phyloP scores from a whole-genome alignment of 2,113 vertebrate species.

The Pica pica region DNA sequence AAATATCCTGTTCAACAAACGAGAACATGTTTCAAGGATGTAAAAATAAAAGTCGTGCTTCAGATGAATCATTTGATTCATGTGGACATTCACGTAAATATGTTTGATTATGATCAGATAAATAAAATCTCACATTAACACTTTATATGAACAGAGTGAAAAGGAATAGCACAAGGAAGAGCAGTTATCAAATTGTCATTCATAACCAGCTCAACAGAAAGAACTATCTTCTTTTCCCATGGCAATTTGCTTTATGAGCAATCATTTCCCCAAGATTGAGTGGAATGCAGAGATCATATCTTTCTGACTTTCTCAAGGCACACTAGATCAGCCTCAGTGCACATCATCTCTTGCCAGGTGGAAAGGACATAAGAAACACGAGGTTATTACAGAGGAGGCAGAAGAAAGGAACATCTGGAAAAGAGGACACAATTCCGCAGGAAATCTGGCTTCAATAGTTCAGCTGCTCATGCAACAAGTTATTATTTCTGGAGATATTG shows the following conservation, averaged over 20 bases:
- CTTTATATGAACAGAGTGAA: not conserved
- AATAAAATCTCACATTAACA: not conserved
- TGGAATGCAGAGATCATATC: not conserved
- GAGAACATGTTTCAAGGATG: not conserved
- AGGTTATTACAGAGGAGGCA: not conserved
- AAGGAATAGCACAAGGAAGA: not conserved
- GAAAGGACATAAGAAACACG: slow-evolving; percentile 47
- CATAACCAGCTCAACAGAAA: not conserved
- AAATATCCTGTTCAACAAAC: slow-evolving; percentile 8
- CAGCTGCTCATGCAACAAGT: slow-evolving; percentile 10
- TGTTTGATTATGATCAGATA: not conserved
- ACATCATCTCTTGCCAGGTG: slow-evolving; percentile 48
- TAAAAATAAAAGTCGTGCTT: not conserved
- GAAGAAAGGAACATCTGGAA: slow-evolving; percentile 55
- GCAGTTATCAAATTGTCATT: not conserved
- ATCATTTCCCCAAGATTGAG: not conserved
- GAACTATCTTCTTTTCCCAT: not conserved
- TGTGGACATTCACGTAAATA: not conserved
- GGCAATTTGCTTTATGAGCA: not conserved
- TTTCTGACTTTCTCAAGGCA: slow-evolving; percentile 28
- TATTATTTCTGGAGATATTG: slow-evolving; percentile 33
- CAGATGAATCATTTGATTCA: not conserved
- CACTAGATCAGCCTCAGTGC: not conserved
- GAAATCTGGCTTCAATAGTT: slow-evolving; percentile 45
- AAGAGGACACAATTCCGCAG: slow-evolving; percentile 33